Conservation (phyloP, 53 echinoderm and acorn worm species). For the Mesocentrotus franciscanus region DNA sequence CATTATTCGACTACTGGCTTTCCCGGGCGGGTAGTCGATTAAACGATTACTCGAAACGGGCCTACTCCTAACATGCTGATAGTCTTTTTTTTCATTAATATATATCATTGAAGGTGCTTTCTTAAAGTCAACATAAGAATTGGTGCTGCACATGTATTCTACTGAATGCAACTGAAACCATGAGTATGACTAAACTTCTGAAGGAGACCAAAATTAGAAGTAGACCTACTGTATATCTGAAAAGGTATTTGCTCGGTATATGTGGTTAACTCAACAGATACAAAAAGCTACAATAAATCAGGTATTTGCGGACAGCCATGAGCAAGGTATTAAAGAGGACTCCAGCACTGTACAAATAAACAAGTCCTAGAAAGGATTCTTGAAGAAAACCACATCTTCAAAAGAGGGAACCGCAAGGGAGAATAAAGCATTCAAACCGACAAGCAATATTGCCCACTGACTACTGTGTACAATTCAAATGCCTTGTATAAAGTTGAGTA, state of each 20-base stretch:
- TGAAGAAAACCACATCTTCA: conserved; percentile 1
- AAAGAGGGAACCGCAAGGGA: conserved; percentile 9
- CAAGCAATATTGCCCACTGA: not conserved
- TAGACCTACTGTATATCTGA: not conserved
- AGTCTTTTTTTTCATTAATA: too few species aligned
- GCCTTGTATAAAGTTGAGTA: too few species aligned
- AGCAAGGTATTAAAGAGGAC: not conserved
- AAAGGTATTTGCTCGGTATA: not conserved
- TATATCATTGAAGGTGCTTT: too few species aligned
- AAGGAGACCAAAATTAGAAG: not conserved
- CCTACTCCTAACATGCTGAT: too few species aligned
- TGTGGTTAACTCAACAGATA: not conserved
- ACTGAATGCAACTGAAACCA: not conserved
- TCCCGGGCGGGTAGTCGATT: too few species aligned
- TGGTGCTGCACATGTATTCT: too few species aligned
- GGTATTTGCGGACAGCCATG: conserved; percentile 10
- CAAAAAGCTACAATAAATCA: not conserved
- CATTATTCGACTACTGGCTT: too few species aligned
- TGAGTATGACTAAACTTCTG: not conserved
- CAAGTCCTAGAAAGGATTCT: conserved; percentile 43
- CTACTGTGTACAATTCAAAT: not conserved
- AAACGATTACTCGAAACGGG: too few species aligned
- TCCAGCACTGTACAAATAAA: conserved; percentile 35
- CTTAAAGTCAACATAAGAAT: too few species aligned
- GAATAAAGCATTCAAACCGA: not conserved